Conservation (phyloP, 2,113 vertebrate genomes). For the rabbit (Oryctolagus cuniculus) region DNA sequence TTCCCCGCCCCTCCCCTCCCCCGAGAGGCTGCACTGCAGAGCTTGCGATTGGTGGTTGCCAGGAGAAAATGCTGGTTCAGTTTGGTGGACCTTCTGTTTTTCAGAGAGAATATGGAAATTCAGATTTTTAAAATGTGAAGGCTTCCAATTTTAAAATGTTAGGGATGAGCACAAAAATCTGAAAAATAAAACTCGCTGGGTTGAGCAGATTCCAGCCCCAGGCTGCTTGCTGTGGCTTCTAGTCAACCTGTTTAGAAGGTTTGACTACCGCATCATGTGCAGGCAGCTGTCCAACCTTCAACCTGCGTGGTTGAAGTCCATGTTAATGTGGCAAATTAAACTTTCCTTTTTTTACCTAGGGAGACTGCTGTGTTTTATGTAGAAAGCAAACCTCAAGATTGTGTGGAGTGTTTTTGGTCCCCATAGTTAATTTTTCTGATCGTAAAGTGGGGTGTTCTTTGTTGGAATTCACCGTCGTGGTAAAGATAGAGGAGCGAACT, state of each 20-base stretch:
- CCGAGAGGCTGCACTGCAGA: not conserved
- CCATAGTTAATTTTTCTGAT: not conserved
- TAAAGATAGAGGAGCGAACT: not conserved
- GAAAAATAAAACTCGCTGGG: not conserved
- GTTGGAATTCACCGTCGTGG: not conserved
- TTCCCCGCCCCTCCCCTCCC: no score
- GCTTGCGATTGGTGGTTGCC: not conserved
- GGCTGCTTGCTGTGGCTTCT: not conserved
- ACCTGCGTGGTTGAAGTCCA: not conserved
- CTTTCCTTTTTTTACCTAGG: not conserved
- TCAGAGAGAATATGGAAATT: constrained; percentile 7
- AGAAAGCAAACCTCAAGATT: not conserved
- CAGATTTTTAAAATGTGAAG: constrained; percentile 14
- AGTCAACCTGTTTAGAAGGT: not conserved
- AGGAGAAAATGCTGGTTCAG: not conserved
- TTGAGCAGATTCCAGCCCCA: not conserved
- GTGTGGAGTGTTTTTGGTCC: not conserved
- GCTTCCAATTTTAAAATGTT: constrained; percentile 20
- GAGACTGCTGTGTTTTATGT: not conserved
- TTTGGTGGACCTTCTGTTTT: not conserved
- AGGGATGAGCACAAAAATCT: not conserved
- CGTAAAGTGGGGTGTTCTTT: not conserved
- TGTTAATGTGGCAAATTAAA: constrained; percentile 4
- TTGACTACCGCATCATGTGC: not conserved
- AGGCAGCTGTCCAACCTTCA: not conserved